Evolutionary conservation across 2,113 vertebrate species (phyloP).

Genomic region (Butorides virescens): DNA sequence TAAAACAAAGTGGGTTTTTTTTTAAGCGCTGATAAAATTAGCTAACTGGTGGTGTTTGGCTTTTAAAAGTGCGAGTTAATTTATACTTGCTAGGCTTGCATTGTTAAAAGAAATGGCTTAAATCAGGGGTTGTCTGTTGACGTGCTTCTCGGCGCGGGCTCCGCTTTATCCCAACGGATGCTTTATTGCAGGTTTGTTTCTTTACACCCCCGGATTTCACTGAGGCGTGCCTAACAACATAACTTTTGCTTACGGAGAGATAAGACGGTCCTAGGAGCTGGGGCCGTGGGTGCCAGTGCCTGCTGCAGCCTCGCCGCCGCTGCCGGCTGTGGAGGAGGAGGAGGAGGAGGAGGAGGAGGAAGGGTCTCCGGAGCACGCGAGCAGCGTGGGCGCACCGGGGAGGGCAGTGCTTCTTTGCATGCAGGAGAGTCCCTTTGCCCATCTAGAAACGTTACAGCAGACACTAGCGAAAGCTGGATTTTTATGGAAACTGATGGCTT

Average conservation of each 20-base stretch:
- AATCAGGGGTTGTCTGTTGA: conserved; percentile 65
- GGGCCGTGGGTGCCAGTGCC: not conserved
- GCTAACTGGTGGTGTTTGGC: conserved; percentile 38
- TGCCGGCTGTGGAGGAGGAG: not conserved
- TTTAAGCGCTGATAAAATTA: conserved; percentile 33
- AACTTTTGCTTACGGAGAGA: conserved; percentile 29
- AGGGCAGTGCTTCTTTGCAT: conserved; percentile 52
- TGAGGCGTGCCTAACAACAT: conserved; percentile 49
- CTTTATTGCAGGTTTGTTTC: conserved; percentile 59
- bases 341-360: not conserved
- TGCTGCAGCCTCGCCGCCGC: not conserved
- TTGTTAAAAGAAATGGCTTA: conserved; percentile 57
- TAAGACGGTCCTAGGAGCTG: not conserved
- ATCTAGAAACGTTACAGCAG: not conserved
- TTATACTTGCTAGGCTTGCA: conserved; percentile 43
- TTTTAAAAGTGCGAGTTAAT: conserved; percentile 52
- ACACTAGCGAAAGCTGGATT: conserved; percentile 37
- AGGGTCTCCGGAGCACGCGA: not conserved
- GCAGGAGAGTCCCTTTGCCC: conserved; percentile 38
- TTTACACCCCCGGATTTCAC: conserved; percentile 56
- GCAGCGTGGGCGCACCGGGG: not conserved
- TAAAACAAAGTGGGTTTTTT: conserved; percentile 25
- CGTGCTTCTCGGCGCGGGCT: conserved; percentile 6
- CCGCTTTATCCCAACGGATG: conserved; percentile 36
- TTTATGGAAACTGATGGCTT: conserved; percentile 63